Base-by-base conservation (phyloP, 2,113 vertebrate species). In the Oryzias curvinotus region DNA sequence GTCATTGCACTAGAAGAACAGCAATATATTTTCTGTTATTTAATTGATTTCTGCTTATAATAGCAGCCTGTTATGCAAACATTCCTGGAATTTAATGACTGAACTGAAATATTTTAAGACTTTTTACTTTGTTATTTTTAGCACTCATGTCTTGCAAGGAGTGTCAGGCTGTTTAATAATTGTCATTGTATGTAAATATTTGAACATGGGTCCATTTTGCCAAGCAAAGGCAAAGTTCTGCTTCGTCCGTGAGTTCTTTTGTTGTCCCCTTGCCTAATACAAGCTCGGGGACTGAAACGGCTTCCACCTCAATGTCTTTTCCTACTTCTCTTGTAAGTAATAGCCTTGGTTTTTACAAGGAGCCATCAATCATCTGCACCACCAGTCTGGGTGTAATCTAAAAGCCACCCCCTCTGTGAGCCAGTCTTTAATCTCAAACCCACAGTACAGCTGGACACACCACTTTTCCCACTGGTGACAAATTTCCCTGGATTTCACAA, bases 391-490 rank as follows among this genome's bases (percentile, higher is more conserved):
- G 86, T 85, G 86, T 91, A 91, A 91, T 91, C 87, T 88, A 85
- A 76, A 84, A 84, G 68, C 84, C 77, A 48, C 83, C 85, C 85
- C 80, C 66, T 79, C 77, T 69, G 75, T 47, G 49, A 58, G 54
- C 60, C 79, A 85, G 81, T 70, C 88, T 88, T 89, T 91, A 91
- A 89, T 90, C 88, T 91, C 82, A 82, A 85, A 88, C 85, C 77
- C 73, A 75, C 79, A 82, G 78, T 67, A 66, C 71, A 78, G 78
- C 83, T 77, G 62, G 80, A 63, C 80, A 75, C 85, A 74, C 78
- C 77, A 82, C 80, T 83, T 85, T 83, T 85, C 75, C 60, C 60
- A 52, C 87, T 85, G 63, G 76, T 88, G 89, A 91, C 85, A 88
- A 89, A 90, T 89, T 90, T 88, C 85, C 84, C 73, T 83, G 68